These are phyloP conservation scores for Trachelipus rathkii DNA, from an alignment of 1,140 invertebrate species.

Conservation along the genomic window DNA sequence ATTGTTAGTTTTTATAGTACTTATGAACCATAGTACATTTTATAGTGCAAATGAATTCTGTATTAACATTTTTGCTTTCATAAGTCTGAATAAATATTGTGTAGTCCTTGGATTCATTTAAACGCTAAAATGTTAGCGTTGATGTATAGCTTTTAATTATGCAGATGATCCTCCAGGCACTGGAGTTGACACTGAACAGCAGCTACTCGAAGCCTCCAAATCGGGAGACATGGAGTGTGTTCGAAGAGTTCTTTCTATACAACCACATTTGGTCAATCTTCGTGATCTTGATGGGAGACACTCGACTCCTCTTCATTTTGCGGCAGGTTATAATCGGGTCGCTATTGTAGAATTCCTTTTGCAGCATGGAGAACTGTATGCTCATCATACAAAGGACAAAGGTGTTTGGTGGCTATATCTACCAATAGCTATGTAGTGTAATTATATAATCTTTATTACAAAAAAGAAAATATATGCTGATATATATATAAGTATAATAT, in stretches of 20 bases:
- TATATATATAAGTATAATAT: too few relatives aligned
- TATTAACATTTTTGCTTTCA: too few relatives aligned
- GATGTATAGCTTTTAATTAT: too few relatives aligned
- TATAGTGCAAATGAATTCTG: too few relatives aligned
- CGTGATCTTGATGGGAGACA: conserved; percentile 85
- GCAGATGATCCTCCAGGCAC: not conserved
- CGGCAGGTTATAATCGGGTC: conserved; percentile 90
- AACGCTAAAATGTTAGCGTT: too few relatives aligned
- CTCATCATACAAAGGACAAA: conserved; percentile 95
- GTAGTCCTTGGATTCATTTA: too few relatives aligned
- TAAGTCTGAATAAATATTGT: too few relatives aligned
- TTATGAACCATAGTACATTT: not conserved
- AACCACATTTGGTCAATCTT: conserved; percentile 88
- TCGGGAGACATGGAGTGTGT: conserved; percentile 88
- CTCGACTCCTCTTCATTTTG: conserved; percentile 83
- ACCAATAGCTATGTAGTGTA: too few relatives aligned
- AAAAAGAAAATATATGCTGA: too few relatives aligned
- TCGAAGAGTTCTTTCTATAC: conserved; percentile 67
- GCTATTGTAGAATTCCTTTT: conserved; percentile 86
- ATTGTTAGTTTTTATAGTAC: not conserved
- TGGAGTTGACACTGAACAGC: conserved; percentile 70
- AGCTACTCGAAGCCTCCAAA: conserved; percentile 78
- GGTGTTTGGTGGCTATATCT: too few relatives aligned
- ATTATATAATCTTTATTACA: too few relatives aligned
- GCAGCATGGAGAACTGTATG: conserved; percentile 77